Percentiles rank a stretch among this genome's conserved stretches.
phyloP scores from a whole-genome alignment of 1,140 invertebrate genomes.

The Gryllus bimaculatus region DNA sequence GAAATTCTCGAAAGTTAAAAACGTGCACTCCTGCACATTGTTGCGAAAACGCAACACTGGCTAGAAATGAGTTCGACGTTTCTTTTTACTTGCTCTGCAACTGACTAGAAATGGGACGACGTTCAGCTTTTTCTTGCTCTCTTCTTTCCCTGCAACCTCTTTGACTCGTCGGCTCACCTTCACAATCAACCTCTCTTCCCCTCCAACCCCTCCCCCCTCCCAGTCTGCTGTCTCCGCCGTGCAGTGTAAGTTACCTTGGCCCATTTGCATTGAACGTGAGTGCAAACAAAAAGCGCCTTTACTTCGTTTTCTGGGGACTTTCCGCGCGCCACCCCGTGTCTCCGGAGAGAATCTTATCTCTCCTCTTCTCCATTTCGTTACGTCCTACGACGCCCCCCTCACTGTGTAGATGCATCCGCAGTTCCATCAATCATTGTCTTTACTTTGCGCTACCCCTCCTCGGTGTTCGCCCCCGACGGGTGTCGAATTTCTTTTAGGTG shows the following conservation, averaged over 20 bases:
- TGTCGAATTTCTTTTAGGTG: neutral
- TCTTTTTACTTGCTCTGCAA: no score
- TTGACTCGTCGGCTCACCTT: neutral
- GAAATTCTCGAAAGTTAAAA: no score
- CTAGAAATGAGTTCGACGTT: no score
- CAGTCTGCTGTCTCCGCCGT: neutral
- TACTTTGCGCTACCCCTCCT: neutral
- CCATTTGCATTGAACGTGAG: neutral
- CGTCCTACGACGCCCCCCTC: neutral
- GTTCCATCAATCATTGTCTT: neutral
- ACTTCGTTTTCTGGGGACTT: neutral
- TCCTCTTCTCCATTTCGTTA: neutral
- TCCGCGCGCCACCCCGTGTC: neutral
- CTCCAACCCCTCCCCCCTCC: neutral
- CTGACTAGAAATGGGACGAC: no score
- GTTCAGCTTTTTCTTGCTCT: no score
- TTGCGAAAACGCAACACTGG: no score
- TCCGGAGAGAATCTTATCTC: neutral
- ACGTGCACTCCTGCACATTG: no score
- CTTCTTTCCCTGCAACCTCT: no score
- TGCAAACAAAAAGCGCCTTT: neutral
- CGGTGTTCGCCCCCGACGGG: neutral
- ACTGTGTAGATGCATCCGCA: neutral
- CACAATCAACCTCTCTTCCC: neutral
- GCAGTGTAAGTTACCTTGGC: neutral